Conservation (phyloP, 2,888 invertebrate genomes). For the Byasa hedistus region DNA sequence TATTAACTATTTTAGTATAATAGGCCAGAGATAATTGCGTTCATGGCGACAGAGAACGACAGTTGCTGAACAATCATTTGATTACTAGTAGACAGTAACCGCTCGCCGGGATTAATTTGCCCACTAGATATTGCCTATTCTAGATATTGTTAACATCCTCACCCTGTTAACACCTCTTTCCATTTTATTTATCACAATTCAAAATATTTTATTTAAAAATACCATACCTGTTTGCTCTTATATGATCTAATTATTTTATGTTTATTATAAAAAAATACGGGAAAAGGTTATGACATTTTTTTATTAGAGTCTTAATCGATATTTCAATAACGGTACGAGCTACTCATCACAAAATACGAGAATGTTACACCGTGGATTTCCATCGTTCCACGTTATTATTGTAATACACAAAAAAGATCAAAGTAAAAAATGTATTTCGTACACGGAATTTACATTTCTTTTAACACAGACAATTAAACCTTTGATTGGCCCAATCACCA, state of each 20-base stretch:
- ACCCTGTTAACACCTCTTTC: slow-evolving; percentile 12
- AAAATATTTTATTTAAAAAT: not conserved
- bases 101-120: slow-evolving; percentile 11
- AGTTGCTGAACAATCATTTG: slow-evolving; percentile 15
- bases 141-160: slow-evolving; percentile 10
- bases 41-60: slow-evolving; percentile 12
- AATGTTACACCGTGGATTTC: no score
- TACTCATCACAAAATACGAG: not conserved
- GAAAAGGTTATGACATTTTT: not conserved
- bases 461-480: no score
- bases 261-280: no score
- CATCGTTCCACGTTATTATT: no score
- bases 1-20: not conserved
- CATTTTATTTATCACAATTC: not conserved
- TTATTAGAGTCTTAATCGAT: not conserved
- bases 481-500: no score
- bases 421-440: no score
- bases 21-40: slow-evolving; percentile 14
- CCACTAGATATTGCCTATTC: slow-evolving; percentile 11
- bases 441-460: not conserved
- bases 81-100: slow-evolving; percentile 10
- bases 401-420: no score
- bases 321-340: not conserved
- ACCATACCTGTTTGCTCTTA: not conserved
- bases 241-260: no score